phyloP scores from a whole-genome alignment of 2,113 vertebrate species.

The Daubentonia madagascariensis region DNA sequence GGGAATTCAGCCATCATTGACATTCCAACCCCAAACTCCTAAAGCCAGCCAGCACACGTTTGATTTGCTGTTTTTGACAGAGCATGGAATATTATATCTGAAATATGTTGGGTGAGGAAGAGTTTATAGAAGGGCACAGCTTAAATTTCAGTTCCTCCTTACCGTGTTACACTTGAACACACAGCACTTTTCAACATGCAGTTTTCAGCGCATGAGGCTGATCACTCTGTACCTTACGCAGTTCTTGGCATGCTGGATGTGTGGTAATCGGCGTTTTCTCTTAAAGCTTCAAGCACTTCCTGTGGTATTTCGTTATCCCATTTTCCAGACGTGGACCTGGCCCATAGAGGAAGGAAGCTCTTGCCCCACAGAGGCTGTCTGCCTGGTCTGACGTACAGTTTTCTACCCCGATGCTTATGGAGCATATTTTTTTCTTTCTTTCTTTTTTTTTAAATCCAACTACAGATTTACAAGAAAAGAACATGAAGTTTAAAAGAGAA shows the following conservation, averaged over 20 bases:
- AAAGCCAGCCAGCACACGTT: neutral
- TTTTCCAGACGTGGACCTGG: neutral
- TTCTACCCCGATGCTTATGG: accelerated
- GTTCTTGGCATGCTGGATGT: neutral
- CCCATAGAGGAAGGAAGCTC: neutral
- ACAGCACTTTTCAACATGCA: neutral
- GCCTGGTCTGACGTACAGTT: neutral
- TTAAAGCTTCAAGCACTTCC: neutral
- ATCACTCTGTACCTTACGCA: neutral
- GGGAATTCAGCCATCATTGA: neutral
- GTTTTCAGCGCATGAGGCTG: neutral
- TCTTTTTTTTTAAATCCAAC: no score
- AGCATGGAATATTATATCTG: neutral
- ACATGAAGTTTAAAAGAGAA: neutral
- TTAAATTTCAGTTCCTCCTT: neutral
- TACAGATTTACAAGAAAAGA: neutral
- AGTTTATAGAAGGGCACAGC: neutral
- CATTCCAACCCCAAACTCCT: neutral
- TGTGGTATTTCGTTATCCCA: neutral
- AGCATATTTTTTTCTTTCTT: no score
- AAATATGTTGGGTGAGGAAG: neutral
- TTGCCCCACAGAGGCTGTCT: neutral
- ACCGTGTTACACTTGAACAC: neutral
- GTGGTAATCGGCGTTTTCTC: neutral
- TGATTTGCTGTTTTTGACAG: neutral